Conservation (phyloP, 1,140 invertebrate species). For the Drosophila ohnishii region DNA sequence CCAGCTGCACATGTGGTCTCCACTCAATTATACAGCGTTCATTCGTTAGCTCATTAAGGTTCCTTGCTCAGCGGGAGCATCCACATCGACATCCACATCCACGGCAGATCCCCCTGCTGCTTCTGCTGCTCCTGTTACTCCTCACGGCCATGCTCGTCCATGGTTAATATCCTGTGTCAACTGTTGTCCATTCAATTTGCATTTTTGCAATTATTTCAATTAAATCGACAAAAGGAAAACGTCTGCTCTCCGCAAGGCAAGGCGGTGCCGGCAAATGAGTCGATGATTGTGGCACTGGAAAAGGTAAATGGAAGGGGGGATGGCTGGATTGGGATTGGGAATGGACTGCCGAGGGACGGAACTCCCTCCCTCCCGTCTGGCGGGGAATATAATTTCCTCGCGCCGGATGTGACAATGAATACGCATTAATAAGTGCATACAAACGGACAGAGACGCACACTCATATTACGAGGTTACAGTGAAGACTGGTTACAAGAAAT, state of each 20-base stretch:
- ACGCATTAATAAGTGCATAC: slow-evolving; percentile 77
- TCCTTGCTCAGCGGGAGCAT: slow-evolving; percentile 24
- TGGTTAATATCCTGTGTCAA: slow-evolving; percentile 72
- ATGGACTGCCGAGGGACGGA: background rate
- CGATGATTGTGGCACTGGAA: slow-evolving; percentile 18
- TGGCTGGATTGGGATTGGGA: background rate
- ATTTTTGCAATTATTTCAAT: slow-evolving; percentile 82
- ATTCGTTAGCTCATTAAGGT: slow-evolving; percentile 56
- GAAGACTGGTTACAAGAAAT: background rate
- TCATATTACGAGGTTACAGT: slow-evolving; percentile 24
- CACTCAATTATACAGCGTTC: slow-evolving; percentile 48
- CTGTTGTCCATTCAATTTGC: slow-evolving; percentile 77
- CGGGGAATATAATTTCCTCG: slow-evolving; percentile 77
- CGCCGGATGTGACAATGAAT: slow-evolving; percentile 79
- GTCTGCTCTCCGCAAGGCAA: slow-evolving; percentile 43
- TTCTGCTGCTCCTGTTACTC: slow-evolving; percentile 2
- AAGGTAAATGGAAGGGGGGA: background rate
- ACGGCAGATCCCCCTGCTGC: background rate
- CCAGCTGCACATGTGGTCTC: slow-evolving; percentile 45
- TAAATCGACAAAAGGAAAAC: slow-evolving; percentile 74
- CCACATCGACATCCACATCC: background rate
- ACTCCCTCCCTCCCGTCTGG: slow-evolving; percentile 10
- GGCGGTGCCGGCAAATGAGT: slow-evolving; percentile 17
- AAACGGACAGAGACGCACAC: slow-evolving; percentile 30
- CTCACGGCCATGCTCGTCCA: slow-evolving; percentile 16